Conservation (phyloP, 2,888 invertebrate genomes). For the Papilio elwesi region DNA sequence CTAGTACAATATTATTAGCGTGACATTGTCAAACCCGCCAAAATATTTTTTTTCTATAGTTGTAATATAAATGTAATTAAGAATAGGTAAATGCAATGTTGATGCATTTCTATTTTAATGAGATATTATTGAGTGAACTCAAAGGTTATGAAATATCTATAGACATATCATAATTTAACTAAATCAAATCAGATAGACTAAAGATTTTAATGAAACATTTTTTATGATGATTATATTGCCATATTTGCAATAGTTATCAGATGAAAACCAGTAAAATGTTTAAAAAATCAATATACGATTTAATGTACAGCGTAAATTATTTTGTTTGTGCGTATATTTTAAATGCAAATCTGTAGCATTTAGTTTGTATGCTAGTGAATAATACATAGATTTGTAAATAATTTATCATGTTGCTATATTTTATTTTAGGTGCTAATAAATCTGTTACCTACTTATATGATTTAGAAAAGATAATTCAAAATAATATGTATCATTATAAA, state of each 20-base stretch:
- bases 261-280: slow-evolving; percentile 58
- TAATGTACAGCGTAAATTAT: slow-evolving; percentile 81
- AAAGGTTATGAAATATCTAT: slow-evolving; percentile 32
- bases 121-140: slow-evolving; percentile 36
- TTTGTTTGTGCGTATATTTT: slow-evolving; percentile 73
- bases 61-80: slow-evolving; percentile 35
- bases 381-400: slow-evolving; percentile 75
- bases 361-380: slow-evolving; percentile 74
- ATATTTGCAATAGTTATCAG: slow-evolving; percentile 35
- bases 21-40: slow-evolving; percentile 42
- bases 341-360: slow-evolving; percentile 67
- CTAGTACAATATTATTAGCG: slow-evolving; percentile 39
- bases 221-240: slow-evolving; percentile 30
- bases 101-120: slow-evolving; percentile 41
- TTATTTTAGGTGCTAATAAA: slow-evolving; percentile 79
- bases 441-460: slow-evolving; percentile 57
- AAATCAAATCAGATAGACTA: slow-evolving; percentile 29
- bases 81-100: slow-evolving; percentile 40
- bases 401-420: slow-evolving; percentile 73
- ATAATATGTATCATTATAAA: slow-evolving; percentile 52
- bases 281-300: slow-evolving; percentile 60
- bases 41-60: slow-evolving; percentile 37
- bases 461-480: slow-evolving; percentile 43
- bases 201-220: slow-evolving; percentile 4
- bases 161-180: slow-evolving; percentile 42